These are phyloP conservation scores for Lithophane socia DNA, from an alignment of 2,888 invertebrate species.

Conservation along the genomic window DNA sequence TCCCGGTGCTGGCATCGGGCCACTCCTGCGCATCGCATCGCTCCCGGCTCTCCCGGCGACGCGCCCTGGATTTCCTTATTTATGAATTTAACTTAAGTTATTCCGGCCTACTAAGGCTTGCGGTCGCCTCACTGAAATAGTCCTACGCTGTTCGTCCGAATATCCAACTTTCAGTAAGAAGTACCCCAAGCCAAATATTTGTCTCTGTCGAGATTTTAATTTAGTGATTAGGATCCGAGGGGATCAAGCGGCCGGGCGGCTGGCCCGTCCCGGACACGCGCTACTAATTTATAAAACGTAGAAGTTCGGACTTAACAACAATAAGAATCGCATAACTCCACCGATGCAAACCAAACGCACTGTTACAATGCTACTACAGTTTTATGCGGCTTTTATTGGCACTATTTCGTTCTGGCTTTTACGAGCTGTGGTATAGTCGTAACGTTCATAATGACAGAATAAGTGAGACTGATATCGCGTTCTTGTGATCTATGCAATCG, in stretches of 20 bases:
- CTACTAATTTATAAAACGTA: slow-evolving; percentile 79
- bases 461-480: slow-evolving; percentile 90
- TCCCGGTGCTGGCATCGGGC: slow-evolving; percentile 43
- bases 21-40: slow-evolving; percentile 49
- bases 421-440: slow-evolving; percentile 85
- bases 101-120: slow-evolving; percentile 79
- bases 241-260: slow-evolving; percentile 79
- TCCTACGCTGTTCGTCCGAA: slow-evolving; percentile 66
- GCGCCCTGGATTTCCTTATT: slow-evolving; percentile 70
- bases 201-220: slow-evolving; percentile 79
- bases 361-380: slow-evolving; percentile 48
- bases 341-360: slow-evolving; percentile 47
- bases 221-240: slow-evolving; percentile 78
- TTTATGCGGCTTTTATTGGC: slow-evolving; percentile 76
- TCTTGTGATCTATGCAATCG: slow-evolving; percentile 82
- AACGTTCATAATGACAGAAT: slow-evolving; percentile 88
- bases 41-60: slow-evolving; percentile 42
- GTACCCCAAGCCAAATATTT: slow-evolving; percentile 71
- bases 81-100: slow-evolving; percentile 81
- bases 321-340: slow-evolving; percentile 74
- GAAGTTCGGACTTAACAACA: slow-evolving; percentile 70
- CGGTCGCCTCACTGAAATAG: slow-evolving; percentile 73
- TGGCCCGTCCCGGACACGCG: slow-evolving; percentile 78
- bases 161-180: slow-evolving; percentile 68
- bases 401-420: slow-evolving; percentile 73